Percentiles rank a stretch among this genome's conserved stretches.
phyloP scores from a whole-genome alignment of 37 sponge, comb jelly and placozoan species.

The Theonella swinhoei region DNA sequence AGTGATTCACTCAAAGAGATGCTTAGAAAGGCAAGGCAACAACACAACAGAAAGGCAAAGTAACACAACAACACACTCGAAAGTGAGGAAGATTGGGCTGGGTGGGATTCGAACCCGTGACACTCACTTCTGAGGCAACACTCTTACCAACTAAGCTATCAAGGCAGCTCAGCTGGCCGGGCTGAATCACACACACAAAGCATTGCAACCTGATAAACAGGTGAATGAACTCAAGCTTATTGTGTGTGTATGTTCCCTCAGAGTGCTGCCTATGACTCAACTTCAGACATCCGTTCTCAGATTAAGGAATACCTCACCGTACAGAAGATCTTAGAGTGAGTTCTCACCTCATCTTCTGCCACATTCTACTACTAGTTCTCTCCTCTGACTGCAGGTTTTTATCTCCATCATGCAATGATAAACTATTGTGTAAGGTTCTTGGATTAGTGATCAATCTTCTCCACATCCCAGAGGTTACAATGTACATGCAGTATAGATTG shows the following conservation, averaged over 20 bases:
- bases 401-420: neutral
- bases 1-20: too few species aligned
- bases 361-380: neutral
- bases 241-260: neutral
- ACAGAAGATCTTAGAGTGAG: neutral
- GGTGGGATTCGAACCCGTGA: too few species aligned
- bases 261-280: constrained; percentile 36
- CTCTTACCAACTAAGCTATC: too few species aligned
- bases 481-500: neutral
- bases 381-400: neutral
- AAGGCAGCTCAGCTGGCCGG: too few species aligned
- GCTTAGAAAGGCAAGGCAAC: too few species aligned
- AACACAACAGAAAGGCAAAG: too few species aligned
- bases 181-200: too few species aligned
- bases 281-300: neutral
- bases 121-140: too few species aligned
- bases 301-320: neutral
- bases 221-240: too few species aligned
- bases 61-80: too few species aligned
- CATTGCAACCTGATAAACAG: neutral
- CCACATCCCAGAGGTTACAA: neutral
- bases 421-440: constrained; percentile 28
- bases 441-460: constrained; percentile 43
- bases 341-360: neutral
- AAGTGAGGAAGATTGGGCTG: neutral